Evolutionary conservation across 2,797 vertebrate genomes (phyloP), one percentile per base, ranked within the genome.

Genomic region (Brotula barbata): DNA sequence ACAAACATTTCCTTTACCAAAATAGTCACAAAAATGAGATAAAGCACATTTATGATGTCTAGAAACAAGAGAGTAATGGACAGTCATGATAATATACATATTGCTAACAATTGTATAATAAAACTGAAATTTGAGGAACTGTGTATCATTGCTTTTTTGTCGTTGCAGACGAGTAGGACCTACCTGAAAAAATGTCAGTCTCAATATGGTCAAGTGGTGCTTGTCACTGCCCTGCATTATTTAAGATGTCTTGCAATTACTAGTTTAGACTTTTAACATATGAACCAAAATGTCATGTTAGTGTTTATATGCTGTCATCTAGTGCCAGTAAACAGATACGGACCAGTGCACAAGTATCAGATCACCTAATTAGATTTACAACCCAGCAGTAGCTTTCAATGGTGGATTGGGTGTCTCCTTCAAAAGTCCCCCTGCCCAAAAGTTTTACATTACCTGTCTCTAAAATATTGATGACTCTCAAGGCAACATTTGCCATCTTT

Each of bases 331-430:
- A 92, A 77, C 10, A 73, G 85, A 91, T 81, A 83, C 12, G 73
- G n/a, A 56, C 68, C 60, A 77, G 69, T 75, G 65, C 37, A 72
- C 44, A 21, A 39, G 66, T 74, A 75, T 92, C 87, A 73, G 6
- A 61, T 92, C 62, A 88, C 89, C 89, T 91, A 91, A 93, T 93
- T 92, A 90, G 90, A 93, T 89, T 88, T 88, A 89, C 85, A 89
- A 87, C 81, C 79, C 70, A 70, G 77, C 79, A 81, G 84, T 52
- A 68, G 76, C 76, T 89, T 90, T 89, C 89, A 87, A 54, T 68
- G 69, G 65, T 58, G 83, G 87, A 88, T 93, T 75, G 47, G 43
- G 66, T 93, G 88, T 88, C 92, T 86, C 88, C 88, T 90, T 90
- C 73, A 85, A 89, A 87, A 90, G 80, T 66, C 77, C 85, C 74